Conservation (phyloP, 1,140 invertebrate species). For the Calephelis nemesis region DNA sequence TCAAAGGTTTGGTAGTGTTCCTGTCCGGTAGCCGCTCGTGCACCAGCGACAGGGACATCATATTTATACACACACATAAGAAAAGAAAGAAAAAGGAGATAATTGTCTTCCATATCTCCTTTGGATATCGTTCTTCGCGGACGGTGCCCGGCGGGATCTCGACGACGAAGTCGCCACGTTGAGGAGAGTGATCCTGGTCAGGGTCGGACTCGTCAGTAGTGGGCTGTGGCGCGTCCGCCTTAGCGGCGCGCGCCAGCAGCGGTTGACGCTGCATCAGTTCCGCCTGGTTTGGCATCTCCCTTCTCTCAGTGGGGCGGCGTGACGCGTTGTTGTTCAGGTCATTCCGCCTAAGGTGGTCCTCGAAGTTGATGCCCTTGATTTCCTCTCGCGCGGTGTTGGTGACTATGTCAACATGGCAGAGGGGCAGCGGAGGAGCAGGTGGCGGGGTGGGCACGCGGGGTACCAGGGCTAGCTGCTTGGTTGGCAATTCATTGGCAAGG, state of each 20-base stretch:
- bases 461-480: constrained; percentile 60
- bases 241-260: constrained; percentile 67
- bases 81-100: constrained; percentile 74
- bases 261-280: constrained; percentile 77
- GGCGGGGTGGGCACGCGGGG: constrained; percentile 46
- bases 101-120: constrained; percentile 75
- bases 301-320: constrained; percentile 39
- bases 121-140: constrained; percentile 72
- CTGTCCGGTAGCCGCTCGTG: constrained; percentile 92
- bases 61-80: constrained; percentile 70
- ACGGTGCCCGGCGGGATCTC: constrained; percentile 67
- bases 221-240: constrained; percentile 60
- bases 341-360: constrained; percentile 67
- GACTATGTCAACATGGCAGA: constrained; percentile 66
- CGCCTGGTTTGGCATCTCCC: constrained; percentile 70
- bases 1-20: constrained; percentile 84
- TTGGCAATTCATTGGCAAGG: constrained; percentile 67
- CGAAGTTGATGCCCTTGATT: constrained; percentile 71
- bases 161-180: constrained; percentile 68
- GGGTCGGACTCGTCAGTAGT: constrained; percentile 73
- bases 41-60: constrained; percentile 87
- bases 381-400: constrained; percentile 58
- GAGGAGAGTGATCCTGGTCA: constrained; percentile 64
- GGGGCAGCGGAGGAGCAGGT: constrained; percentile 37
- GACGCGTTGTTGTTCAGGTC: constrained; percentile 78